These are phyloP conservation scores for Graptemys geographica DNA, from an alignment of 2,797 vertebrate genomes.

Conservation along the genomic window DNA sequence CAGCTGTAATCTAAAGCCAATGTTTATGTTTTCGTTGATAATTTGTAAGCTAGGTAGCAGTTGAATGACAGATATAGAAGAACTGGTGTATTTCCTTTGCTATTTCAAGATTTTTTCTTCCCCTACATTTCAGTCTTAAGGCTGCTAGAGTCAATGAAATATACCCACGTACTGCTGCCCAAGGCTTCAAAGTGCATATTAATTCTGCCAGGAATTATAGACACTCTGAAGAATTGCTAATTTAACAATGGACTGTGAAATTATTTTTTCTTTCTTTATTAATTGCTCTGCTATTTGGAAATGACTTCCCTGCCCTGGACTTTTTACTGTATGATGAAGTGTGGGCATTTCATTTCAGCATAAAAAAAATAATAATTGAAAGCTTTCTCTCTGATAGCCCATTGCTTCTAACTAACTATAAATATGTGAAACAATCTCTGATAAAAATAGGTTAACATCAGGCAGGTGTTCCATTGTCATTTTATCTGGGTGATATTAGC, in stretches of 20 bases:
- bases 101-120: neutral
- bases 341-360: slow-evolving; percentile 8
- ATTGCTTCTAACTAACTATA: slow-evolving; percentile 19
- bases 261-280: slow-evolving; percentile 69
- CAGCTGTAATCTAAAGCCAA: slow-evolving; percentile 43
- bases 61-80: slow-evolving; percentile 36
- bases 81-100: slow-evolving; percentile 38
- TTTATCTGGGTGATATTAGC: slow-evolving; percentile 49
- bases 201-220: slow-evolving; percentile 58
- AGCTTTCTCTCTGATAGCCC: slow-evolving; percentile 17
- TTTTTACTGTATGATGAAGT: neutral
- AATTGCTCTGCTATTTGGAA: slow-evolving; percentile 55
- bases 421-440: slow-evolving; percentile 53
- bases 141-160: slow-evolving; percentile 38
- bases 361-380: slow-evolving; percentile 6
- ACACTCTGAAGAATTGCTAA: slow-evolving; percentile 61
- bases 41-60: slow-evolving; percentile 39
- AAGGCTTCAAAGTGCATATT: slow-evolving; percentile 45
- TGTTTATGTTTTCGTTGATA: slow-evolving; percentile 33
- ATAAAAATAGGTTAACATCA: slow-evolving; percentile 57
- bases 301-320: neutral
- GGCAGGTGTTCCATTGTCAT: slow-evolving; percentile 20
- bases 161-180: slow-evolving; percentile 3
- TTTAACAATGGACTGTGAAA: slow-evolving; percentile 69
- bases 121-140: slow-evolving; percentile 49